Evolutionary conservation across 2,113 vertebrate species (phyloP).

Genomic region (Mellivora capensis): DNA sequence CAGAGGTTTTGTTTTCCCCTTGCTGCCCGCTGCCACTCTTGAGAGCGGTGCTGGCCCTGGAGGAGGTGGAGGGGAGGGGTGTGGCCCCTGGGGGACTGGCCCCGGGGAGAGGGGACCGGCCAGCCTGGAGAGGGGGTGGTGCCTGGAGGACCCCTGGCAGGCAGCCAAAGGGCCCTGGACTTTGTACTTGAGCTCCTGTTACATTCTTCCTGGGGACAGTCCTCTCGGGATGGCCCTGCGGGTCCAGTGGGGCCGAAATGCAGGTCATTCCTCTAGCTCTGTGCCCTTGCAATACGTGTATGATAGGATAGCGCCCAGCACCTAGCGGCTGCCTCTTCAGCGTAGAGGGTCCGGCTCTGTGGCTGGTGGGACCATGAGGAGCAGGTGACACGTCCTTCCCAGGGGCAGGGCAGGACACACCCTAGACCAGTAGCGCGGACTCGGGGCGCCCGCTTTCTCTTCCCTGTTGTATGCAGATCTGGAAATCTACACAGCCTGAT

Average conservation of each 20-base stretch:
- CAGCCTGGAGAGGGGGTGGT: background rate
- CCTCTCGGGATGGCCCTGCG: background rate
- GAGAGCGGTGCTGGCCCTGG: background rate
- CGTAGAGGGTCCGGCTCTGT: background rate
- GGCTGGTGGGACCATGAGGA: background rate
- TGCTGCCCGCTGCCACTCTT: background rate
- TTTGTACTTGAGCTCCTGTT: background rate
- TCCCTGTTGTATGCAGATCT: background rate
- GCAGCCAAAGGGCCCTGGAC: background rate
- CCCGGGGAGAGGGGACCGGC: background rate
- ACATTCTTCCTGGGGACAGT: background rate
- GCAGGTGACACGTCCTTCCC: background rate
- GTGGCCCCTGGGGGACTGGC: background rate
- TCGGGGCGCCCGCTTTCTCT: background rate
- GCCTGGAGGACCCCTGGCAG: background rate
- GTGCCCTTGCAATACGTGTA: background rate
- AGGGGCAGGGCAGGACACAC: background rate
- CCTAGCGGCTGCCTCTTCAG: background rate
- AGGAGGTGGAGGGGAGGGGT: background rate
- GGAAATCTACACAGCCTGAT: background rate
- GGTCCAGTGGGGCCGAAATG: background rate
- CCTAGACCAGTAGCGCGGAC: rapidly evolving
- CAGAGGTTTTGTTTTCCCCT: background rate
- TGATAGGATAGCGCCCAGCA: background rate
- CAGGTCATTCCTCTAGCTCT: background rate